phyloP scores from a whole-genome alignment of 2,113 vertebrate genomes.

The Cololabis saira region DNA sequence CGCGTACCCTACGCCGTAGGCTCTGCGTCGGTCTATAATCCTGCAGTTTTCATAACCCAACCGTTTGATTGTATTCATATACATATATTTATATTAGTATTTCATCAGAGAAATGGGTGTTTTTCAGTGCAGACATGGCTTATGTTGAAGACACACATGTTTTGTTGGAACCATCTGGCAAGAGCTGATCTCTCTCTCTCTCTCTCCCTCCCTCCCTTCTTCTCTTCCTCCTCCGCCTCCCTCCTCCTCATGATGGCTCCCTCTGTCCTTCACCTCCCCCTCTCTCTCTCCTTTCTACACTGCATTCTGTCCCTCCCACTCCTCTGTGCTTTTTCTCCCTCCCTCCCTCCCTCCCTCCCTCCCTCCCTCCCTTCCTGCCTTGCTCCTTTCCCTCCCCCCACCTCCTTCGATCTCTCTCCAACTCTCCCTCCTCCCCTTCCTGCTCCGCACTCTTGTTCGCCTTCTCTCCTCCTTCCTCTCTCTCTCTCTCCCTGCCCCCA shows the following conservation, averaged over 20 bases:
- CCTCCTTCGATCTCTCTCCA: constrained; percentile 19
- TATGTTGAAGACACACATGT: constrained; percentile 72
- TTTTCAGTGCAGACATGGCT: constrained; percentile 35
- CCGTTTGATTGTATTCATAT: neutral
- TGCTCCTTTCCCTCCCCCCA: neutral
- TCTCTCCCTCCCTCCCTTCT: constrained; percentile 31
- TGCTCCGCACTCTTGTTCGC: constrained; percentile 7
- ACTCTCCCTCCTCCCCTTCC: constrained; percentile 31
- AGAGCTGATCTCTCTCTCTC: constrained; percentile 70
- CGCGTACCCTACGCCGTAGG: no score
- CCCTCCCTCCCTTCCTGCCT: constrained; percentile 17
- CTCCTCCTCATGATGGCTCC: constrained; percentile 68
- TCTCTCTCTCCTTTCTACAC: constrained; percentile 44
- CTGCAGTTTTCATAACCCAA: no score
- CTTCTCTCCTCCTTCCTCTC: constrained; percentile 31
- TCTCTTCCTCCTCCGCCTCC: constrained; percentile 31
- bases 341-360: constrained; percentile 43
- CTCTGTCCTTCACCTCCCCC: constrained; percentile 72
- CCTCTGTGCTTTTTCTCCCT: constrained; percentile 61
- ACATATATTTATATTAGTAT: neutral
- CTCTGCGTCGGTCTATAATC: no score
- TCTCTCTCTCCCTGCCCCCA: constrained; percentile 55
- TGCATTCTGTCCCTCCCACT: constrained; percentile 74
- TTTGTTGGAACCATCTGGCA: constrained; percentile 80
- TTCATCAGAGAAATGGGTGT: constrained; percentile 2